Evolutionary conservation across 1,140 invertebrate genomes (phyloP).

Genomic region (Lutraria rhynchaena): DNA sequence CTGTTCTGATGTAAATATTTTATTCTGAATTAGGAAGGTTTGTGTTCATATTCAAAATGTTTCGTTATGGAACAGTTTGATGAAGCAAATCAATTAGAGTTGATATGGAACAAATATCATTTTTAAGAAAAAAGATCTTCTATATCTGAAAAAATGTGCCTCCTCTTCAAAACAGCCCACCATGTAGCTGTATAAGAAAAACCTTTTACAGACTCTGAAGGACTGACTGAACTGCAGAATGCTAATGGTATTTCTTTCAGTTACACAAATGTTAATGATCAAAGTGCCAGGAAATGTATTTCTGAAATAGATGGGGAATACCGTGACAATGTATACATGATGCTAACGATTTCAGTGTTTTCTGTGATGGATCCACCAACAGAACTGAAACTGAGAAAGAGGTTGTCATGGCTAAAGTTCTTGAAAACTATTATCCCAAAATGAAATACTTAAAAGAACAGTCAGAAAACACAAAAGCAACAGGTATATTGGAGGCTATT

Average conservation of each 20-base stretch:
- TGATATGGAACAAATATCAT: no score
- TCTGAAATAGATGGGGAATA: conserved; percentile 42
- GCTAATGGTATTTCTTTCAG: conserved; percentile 36
- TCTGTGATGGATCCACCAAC: conserved; percentile 53
- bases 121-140: no score
- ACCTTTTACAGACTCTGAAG: conserved; percentile 60
- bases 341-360: conserved; percentile 52
- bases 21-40: no score
- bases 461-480: conserved; percentile 28
- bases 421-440: conserved; percentile 24
- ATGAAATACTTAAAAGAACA: conserved; percentile 36
- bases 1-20: no score
- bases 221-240: conserved; percentile 50
- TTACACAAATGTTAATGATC: conserved; percentile 53
- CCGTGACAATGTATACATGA: conserved; percentile 28
- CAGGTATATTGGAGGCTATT: conserved; percentile 14
- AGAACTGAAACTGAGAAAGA: conserved; percentile 39
- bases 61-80: no score
- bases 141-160: conserved; percentile 50
- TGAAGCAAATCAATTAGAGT: no score
- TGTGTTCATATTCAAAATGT: no score
- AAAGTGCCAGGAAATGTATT: conserved; percentile 50
- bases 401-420: conserved; percentile 8
- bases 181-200: conserved; percentile 51
- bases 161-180: conserved; percentile 53